A percentile compares a stretch with the other conserved stretches of the same genome.
phyloP scores from a whole-genome alignment of 1,140 invertebrate species.

The Eupristina koningsbergeri region DNA sequence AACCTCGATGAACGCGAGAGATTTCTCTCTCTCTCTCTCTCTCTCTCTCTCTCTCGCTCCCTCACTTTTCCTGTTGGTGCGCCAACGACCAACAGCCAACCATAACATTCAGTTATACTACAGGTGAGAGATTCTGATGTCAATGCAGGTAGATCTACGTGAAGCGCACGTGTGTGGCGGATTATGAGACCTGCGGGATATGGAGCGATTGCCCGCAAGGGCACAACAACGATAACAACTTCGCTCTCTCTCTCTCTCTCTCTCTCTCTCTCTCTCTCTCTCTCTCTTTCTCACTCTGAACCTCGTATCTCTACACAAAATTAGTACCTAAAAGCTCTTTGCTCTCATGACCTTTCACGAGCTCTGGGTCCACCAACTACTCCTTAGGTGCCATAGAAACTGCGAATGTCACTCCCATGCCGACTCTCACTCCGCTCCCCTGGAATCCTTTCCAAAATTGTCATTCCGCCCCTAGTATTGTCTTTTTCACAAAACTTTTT shows the following conservation, averaged over 20 bases:
- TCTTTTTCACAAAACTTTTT: neutral
- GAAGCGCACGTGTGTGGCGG: constrained; percentile 16
- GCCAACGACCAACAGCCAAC: neutral
- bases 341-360: constrained; percentile 56
- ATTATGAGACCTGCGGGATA: constrained; percentile 64
- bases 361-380: constrained; percentile 31
- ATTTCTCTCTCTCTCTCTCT: too few species aligned
- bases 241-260: neutral
- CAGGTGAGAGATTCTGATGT: constrained; percentile 13
- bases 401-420: neutral
- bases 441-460: neutral
- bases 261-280: constrained; percentile 11
- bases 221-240: constrained; percentile 39
- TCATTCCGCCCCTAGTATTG: neutral
- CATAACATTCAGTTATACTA: constrained; percentile 37
- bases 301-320: constrained; percentile 70
- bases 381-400: neutral
- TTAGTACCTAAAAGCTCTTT: constrained; percentile 69
- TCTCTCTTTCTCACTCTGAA: constrained; percentile 29
- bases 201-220: constrained; percentile 58
- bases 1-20: neutral
- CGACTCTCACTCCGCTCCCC: neutral
- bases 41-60: too few species aligned
- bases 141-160: neutral
- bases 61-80: too few species aligned